Evolutionary conservation across 2,888 invertebrate genomes (phyloP), one percentile per base, ranked within the genome.

Genomic region (Gonocerus acuteangulatus): DNA sequence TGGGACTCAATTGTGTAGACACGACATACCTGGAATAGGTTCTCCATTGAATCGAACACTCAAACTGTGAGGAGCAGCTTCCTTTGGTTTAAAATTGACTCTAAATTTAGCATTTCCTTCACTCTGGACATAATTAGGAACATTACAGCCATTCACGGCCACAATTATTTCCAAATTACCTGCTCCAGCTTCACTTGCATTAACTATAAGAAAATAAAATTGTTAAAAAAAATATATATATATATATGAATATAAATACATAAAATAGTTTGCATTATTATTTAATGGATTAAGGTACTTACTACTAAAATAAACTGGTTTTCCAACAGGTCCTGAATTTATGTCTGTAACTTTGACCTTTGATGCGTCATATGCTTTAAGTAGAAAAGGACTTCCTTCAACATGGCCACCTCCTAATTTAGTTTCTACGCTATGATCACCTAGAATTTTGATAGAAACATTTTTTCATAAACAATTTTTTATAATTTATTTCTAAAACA

Each of bases 151-250:
- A 71, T 89, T 92, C 1, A 95, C 95, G 0, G 95, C 94, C 0
- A 97, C 95, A 64, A 96, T 95, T 59, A 97, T 96, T 77, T 97
- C 96, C 72, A 96, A 79, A 75, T 96, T 96, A 21, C 96, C 96
- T 51, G 95, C 95, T 65, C 96, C 93, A 70, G 80, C 81, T 69
- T 78, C 76, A 62, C 78, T 78, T 6, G 81, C 81, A 71, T 81
- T 81, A 69, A 80, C 79, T 79, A 39, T 32, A 32, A n/a, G n/a
- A n/a, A n/a, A n/a, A n/a, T n/a, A n/a, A n/a, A 32, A 32, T 32
- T 32, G 32, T 11, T 19, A 1, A 27, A 16, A 22, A 27, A 11
- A 42, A 15, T 42, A 54, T 13, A 11, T 16, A 18, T 11, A 18
- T 15, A 27, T 6, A 27, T 27, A 27, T 27, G 27, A 27, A 27